Evolutionary conservation across 2,888 invertebrate genomes (phyloP).

Genomic region (Drosophila paracracens): DNA sequence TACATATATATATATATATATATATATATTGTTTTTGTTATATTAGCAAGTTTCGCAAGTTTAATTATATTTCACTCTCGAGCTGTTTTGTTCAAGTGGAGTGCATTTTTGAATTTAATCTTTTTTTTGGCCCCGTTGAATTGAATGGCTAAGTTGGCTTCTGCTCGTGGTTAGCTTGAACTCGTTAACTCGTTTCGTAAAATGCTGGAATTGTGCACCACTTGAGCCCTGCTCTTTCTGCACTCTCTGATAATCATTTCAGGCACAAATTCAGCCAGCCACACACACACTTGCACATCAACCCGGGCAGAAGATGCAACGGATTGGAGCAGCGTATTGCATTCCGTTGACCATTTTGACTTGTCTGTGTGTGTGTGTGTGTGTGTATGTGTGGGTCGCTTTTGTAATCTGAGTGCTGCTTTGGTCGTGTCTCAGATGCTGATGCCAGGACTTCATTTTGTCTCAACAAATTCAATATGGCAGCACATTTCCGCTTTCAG

Average conservation of each 20-base stretch:
- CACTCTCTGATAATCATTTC: not conserved
- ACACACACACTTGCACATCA: not conserved
- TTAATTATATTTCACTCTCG: not conserved
- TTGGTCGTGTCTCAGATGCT: constrained; percentile 7
- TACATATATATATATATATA: no score
- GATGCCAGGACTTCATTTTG: constrained; percentile 45
- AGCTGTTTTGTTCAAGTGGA: not conserved
- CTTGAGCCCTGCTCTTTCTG: not conserved
- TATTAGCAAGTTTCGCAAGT: not conserved
- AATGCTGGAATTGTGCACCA: not conserved
- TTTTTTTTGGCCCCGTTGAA: not conserved
- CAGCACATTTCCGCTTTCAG: constrained; percentile 64
- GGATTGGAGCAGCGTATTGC: not conserved
- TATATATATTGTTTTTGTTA: not conserved
- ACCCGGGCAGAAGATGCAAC: not conserved
- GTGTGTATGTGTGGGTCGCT: not conserved
- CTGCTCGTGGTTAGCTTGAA: not conserved
- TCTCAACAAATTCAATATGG: constrained; percentile 68
- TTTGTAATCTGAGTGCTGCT: constrained; percentile 33
- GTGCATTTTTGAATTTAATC: not conserved
- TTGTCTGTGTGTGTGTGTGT: not conserved
- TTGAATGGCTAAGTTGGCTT: not conserved
- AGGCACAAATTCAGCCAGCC: not conserved
- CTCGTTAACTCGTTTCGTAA: not conserved
- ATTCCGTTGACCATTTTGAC: constrained; percentile 6